Evolutionary conservation across 2,888 invertebrate species (phyloP).

Genomic region (Pseudoips prasinana): DNA sequence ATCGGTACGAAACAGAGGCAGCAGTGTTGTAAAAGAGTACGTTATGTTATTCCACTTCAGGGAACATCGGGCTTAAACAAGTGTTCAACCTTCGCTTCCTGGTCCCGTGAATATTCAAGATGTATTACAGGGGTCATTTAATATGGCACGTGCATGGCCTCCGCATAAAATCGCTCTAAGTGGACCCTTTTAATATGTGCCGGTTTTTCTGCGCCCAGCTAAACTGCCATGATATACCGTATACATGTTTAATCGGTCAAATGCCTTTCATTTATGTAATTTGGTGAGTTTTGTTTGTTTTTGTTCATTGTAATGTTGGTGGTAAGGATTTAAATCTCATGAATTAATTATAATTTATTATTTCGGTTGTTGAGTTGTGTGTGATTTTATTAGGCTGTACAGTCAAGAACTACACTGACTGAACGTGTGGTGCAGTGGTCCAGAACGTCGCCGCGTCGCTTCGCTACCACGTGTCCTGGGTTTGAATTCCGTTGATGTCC

Average conservation of each 20-base stretch:
- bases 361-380: too few species aligned
- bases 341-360: too few species aligned
- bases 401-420: too few species aligned
- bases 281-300: constrained; percentile 13
- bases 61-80: constrained; percentile 27
- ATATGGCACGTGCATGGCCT: constrained; percentile 31
- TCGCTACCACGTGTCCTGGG: too few species aligned
- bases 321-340: too few species aligned
- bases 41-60: too few species aligned
- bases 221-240: constrained; percentile 10
- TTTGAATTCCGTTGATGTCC: too few species aligned
- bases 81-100: constrained; percentile 28
- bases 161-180: constrained; percentile 48
- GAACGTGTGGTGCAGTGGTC: too few species aligned
- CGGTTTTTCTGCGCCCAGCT: constrained; percentile 7
- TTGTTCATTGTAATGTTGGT: not conserved
- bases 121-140: constrained; percentile 55
- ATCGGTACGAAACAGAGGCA: too few species aligned
- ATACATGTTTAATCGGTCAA: constrained; percentile 12
- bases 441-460: too few species aligned
- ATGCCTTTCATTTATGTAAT: constrained; percentile 12
- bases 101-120: constrained; percentile 52
- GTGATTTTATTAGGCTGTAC: too few species aligned
- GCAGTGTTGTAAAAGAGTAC: too few species aligned
- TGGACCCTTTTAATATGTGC: constrained; percentile 34